A percentile compares a stretch with the other conserved stretches of the same genome.
Conservation (phyloP, 2,888 invertebrate genomes). For the Cephus runcator region DNA sequence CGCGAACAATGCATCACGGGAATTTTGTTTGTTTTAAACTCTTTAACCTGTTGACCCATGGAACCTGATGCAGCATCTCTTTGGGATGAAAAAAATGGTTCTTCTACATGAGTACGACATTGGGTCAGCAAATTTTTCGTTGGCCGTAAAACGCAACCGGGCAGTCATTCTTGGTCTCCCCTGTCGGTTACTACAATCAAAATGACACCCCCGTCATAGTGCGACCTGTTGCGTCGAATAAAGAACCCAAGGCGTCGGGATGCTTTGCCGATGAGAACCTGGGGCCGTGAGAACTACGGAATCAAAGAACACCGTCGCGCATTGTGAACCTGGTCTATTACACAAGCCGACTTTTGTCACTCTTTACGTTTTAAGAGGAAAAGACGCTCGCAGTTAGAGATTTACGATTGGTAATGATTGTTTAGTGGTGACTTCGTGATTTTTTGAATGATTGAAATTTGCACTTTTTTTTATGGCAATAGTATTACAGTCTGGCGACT, state of each 20-base stretch:
- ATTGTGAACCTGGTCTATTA: conserved; percentile 56
- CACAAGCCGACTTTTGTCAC: conserved; percentile 55
- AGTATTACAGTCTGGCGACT: too few relatives aligned
- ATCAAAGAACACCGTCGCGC: conserved; percentile 57
- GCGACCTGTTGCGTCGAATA: conserved; percentile 50
- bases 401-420: not conserved
- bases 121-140: not conserved
- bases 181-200: conserved; percentile 5
- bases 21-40: conserved; percentile 26
- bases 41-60: conserved; percentile 5
- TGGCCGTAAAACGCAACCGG: not conserved
- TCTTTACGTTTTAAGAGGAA: not conserved
- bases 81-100: not conserved
- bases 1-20: conserved; percentile 31
- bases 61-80: not conserved
- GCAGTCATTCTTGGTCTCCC: not conserved
- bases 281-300: conserved; percentile 57
- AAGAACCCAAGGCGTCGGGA: conserved; percentile 15
- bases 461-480: not conserved
- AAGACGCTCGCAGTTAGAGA: not conserved
- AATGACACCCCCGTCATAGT: conserved; percentile 46
- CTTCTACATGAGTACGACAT: not conserved
- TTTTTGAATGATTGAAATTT: not conserved
- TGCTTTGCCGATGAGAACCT: conserved; percentile 26
- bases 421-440: not conserved